Evolutionary conservation across 1,140 invertebrate species (phyloP).

Genomic region (Penaeus japonicus): DNA sequence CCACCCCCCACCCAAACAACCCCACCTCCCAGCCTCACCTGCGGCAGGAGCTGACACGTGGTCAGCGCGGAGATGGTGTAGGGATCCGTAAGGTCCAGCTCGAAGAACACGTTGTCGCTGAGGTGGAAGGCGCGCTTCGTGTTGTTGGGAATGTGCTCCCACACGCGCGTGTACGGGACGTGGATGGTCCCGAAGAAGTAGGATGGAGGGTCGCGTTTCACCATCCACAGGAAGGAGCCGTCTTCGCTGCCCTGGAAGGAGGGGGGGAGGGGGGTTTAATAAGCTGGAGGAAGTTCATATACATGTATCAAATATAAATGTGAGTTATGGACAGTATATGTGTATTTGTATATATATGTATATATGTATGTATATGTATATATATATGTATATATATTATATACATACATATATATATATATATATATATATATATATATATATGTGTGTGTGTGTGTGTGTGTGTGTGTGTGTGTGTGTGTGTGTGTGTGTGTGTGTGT

Average conservation of each 20-base stretch:
- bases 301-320: too few relatives aligned
- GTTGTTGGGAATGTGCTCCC: slow-evolving; percentile 69
- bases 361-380: not conserved
- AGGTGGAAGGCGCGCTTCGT: slow-evolving; percentile 68
- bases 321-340: not conserved
- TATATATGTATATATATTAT: not conserved
- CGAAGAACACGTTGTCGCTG: slow-evolving; percentile 68
- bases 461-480: too few relatives aligned
- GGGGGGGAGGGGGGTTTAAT: not conserved
- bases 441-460: not conserved
- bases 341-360: not conserved
- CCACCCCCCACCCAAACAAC: not conserved
- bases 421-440: not conserved
- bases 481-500: too few relatives aligned
- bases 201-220: slow-evolving; percentile 65
- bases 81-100: slow-evolving; percentile 69
- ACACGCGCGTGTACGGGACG: slow-evolving; percentile 70
- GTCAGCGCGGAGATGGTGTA: slow-evolving; percentile 66
- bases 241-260: slow-evolving; percentile 45
- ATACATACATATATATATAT: not conserved
- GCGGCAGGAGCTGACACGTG: slow-evolving; percentile 68
- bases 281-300: too few relatives aligned
- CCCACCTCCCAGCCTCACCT: slow-evolving; percentile 50
- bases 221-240: slow-evolving; percentile 62
- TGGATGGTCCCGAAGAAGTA: slow-evolving; percentile 73